Conservation (phyloP, 2,113 vertebrate species). For the Chlamydotis undulata region DNA sequence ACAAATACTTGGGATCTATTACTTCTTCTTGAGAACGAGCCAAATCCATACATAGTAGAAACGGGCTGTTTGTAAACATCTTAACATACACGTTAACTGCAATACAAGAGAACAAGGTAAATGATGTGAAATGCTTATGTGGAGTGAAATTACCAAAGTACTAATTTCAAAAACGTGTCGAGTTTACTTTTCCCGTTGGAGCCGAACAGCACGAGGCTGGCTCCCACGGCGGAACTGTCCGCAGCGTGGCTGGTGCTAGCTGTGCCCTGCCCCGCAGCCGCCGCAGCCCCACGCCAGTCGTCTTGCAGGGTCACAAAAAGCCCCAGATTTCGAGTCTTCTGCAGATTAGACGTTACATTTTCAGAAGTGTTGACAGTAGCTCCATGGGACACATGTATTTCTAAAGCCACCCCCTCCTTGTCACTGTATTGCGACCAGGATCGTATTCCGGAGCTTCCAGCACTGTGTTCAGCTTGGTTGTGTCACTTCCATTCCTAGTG, state of each 20-base stretch:
- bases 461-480: rapidly evolving
- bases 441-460: neutral
- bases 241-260: neutral
- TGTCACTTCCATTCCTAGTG: rapidly evolving
- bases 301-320: rapidly evolving
- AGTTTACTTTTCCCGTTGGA: neutral
- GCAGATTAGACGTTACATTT: neutral
- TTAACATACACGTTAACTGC: constrained; percentile 76
- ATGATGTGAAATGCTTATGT: neutral
- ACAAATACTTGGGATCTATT: constrained; percentile 74
- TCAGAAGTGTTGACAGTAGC: neutral
- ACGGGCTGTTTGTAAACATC: constrained; percentile 67
- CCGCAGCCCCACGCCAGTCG: rapidly evolving
- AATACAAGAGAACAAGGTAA: neutral
- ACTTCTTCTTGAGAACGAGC: constrained; percentile 57
- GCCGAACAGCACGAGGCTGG: no score
- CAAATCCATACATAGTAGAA: constrained; percentile 74
- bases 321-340: neutral
- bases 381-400: neutral
- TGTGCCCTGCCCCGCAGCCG: rapidly evolving
- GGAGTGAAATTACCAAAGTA: neutral
- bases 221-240: neutral
- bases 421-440: no score
- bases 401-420: neutral
- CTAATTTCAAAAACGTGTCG: rapidly evolving